These are phyloP conservation scores for Glaucomys volans DNA, from an alignment of 2,113 vertebrate species.

Conservation along the genomic window DNA sequence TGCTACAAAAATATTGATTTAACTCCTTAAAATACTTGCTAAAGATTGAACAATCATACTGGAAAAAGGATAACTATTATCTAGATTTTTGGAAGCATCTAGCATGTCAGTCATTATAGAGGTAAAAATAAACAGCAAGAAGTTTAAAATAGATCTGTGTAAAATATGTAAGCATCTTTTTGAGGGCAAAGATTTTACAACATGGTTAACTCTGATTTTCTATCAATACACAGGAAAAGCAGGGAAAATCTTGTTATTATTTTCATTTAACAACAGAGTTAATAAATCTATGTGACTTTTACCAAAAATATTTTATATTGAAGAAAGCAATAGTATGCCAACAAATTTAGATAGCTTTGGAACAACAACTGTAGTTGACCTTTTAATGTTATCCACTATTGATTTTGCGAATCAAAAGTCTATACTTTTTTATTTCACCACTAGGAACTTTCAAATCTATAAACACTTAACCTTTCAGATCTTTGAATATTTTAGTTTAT, in stretches of 20 bases:
- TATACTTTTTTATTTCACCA: not conserved
- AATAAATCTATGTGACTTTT: not conserved
- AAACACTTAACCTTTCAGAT: conserved; percentile 19
- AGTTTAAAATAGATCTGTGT: conserved; percentile 27
- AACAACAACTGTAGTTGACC: not conserved
- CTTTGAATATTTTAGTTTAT: not conserved
- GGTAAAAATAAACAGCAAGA: not conserved
- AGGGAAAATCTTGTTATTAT: not conserved
- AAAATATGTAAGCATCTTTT: conserved; percentile 26
- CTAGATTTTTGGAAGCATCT: conserved; percentile 48
- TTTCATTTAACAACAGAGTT: not conserved
- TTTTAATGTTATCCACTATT: conserved; percentile 42
- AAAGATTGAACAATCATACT: not conserved
- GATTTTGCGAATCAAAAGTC: conserved; percentile 55
- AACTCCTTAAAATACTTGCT: not conserved
- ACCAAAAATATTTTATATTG: conserved; percentile 22
- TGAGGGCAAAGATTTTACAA: not conserved
- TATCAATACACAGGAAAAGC: not conserved
- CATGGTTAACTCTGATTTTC: not conserved
- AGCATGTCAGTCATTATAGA: conserved; percentile 8
- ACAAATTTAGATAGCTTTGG: not conserved
- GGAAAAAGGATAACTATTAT: not conserved
- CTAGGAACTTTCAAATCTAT: not conserved
- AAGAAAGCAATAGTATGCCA: not conserved
- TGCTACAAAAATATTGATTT: not conserved